Evolutionary conservation across 2,797 vertebrate species (phyloP), one percentile per base, ranked within the genome.

Genomic region (Aeoliscus strigatus): DNA sequence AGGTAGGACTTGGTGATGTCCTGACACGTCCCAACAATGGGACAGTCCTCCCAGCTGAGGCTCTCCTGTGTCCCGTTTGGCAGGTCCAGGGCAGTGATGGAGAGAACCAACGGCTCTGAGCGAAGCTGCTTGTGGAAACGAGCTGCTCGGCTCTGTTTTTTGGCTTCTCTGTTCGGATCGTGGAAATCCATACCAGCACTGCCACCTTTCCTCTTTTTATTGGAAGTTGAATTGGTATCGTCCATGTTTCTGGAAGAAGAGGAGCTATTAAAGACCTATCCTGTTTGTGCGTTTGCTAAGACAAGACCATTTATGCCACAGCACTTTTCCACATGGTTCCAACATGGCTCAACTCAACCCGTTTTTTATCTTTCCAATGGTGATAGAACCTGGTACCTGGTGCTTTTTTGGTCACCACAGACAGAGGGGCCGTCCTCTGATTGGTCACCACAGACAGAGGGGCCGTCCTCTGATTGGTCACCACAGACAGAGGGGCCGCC

Each of bases 1-100:
- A 97, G 80, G 76, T 97, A 97, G 69, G 68, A 79, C 56, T 97
- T 97, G 29, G 93, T 93, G 69, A 96, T 86, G 30, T 97, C 93
- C 30, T 92, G 91, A 62, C 91, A 91, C 8, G 91, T 92, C 26
- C 94, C 94, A 23, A 94, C 89, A 1, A 96, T 95, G 48, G 94
- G 92, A 18, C 93, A 89, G 53, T 95, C 92, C 33, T 94, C 91
- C 94, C 94, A 97, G 76, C 93, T 93, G 0, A 93, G 82, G 37
- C 79, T 70, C 6, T 93, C 90, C 3, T 90, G 77, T 9, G 82
- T 80, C 11, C 82, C 87, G 26, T 85, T 85, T 4, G 87, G 86
- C 1, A 87, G 41, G 21, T 88, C 88, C 6, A 84, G 33, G 5
- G 83, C 10, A 14, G 89, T 92, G 28, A 94, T 86, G 42, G 92